These are phyloP conservation scores for Chydorus sphaericus DNA, from an alignment of 2,888 invertebrate genomes.

Conservation along the genomic window DNA sequence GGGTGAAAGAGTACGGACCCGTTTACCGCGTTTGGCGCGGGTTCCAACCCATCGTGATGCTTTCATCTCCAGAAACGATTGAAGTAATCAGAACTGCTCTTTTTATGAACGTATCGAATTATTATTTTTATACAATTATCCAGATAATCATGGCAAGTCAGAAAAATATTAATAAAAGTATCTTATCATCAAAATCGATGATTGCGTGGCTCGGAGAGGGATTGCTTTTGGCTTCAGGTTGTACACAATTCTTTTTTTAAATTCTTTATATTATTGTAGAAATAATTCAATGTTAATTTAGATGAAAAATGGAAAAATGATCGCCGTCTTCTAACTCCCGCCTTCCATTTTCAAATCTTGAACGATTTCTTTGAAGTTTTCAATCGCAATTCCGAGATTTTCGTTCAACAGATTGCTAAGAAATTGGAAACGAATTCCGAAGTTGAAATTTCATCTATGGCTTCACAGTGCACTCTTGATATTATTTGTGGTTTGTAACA, in stretches of 20 bases:
- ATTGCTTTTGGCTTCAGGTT: not conserved
- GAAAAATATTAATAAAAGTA: not conserved
- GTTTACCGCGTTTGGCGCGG: not conserved
- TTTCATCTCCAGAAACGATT: not conserved
- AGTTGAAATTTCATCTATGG: conserved; percentile 26
- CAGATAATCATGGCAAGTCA: not conserved
- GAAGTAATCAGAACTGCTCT: not conserved
- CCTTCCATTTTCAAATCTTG: conserved; percentile 34
- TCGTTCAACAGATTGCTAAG: conserved; percentile 24
- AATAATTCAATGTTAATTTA: conserved; percentile 19
- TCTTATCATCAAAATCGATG: too few species aligned
- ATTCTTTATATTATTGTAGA: not conserved
- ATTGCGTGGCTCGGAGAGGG: not conserved
- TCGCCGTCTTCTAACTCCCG: conserved; percentile 31
- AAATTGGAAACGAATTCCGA: not conserved
- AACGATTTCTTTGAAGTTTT: conserved; percentile 32
- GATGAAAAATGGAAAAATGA: conserved; percentile 30
- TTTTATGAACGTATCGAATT: too few species aligned
- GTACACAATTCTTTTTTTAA: not conserved
- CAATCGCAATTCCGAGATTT: conserved; percentile 28
- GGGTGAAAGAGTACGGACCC: not conserved
- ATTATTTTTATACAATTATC: too few species aligned
- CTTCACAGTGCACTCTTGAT: conserved; percentile 29
- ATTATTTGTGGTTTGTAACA: conserved; percentile 27
- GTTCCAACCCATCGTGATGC: not conserved